A percentile compares a stretch with the other conserved stretches of the same genome.
Conservation (phyloP, 1,140 invertebrate genomes). For the Sitodiplosis mosellana region DNA sequence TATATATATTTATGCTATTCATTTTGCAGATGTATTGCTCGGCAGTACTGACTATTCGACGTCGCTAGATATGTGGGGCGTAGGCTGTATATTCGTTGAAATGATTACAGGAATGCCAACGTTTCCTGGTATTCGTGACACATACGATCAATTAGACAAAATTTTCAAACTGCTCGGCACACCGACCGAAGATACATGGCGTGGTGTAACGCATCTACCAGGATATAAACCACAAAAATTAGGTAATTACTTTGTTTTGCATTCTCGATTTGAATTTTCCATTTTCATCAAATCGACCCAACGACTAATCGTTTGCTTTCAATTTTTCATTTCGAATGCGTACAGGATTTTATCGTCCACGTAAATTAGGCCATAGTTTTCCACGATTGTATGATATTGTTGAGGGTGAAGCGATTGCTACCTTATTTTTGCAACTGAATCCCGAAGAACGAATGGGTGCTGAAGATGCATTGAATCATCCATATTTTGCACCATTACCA, state of each 20-base stretch:
- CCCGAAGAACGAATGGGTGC: slow-evolving; percentile 74
- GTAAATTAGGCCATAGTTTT: slow-evolving; percentile 69
- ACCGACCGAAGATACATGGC: slow-evolving; percentile 79
- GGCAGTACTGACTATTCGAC: slow-evolving; percentile 94
- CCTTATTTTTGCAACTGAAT: slow-evolving; percentile 70
- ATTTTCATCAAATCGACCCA: neutral
- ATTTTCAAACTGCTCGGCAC: slow-evolving; percentile 92
- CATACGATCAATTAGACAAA: slow-evolving; percentile 89
- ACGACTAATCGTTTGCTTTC: neutral
- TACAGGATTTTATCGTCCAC: slow-evolving; percentile 45
- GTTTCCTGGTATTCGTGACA: slow-evolving; percentile 88
- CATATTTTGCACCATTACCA: slow-evolving; percentile 80
- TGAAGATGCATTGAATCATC: slow-evolving; percentile 67
- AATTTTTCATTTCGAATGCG: neutral
- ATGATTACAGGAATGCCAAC: slow-evolving; percentile 92
- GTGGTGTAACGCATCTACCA: slow-evolving; percentile 66
- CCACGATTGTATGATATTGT: slow-evolving; percentile 71
- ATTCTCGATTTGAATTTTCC: slow-evolving; percentile 6
- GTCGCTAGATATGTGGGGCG: slow-evolving; percentile 92
- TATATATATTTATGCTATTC: neutral
- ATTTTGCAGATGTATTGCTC: slow-evolving; percentile 64
- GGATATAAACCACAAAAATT: slow-evolving; percentile 71
- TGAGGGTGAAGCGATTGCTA: slow-evolving; percentile 74
- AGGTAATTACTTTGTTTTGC: too few relatives aligned
- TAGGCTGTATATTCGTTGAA: slow-evolving; percentile 95